These are phyloP conservation scores for Parazoanthus darwini DNA, from an alignment of 92 coral and sea anemone species.

Conservation along the genomic window DNA sequence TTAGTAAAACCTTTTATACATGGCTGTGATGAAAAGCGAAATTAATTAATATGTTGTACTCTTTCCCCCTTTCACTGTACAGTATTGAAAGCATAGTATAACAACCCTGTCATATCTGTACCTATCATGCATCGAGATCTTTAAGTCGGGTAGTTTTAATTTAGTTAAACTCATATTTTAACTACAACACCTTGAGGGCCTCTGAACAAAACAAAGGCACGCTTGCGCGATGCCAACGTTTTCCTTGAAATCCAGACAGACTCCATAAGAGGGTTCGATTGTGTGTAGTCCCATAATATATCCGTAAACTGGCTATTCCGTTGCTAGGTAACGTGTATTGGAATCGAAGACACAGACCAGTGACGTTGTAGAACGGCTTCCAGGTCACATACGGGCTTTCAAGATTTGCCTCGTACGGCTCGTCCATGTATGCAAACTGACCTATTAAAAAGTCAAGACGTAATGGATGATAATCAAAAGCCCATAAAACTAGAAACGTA, in stretches of 20 bases:
- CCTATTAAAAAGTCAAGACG: neutral
- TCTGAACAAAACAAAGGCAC: neutral
- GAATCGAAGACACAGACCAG: conserved; percentile 20
- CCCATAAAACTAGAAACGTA: too few species aligned
- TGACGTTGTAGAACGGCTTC: neutral
- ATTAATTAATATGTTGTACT: too few species aligned
- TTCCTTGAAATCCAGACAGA: conserved; percentile 13
- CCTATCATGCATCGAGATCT: too few species aligned
- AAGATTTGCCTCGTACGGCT: neutral
- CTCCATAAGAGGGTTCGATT: conserved; percentile 1
- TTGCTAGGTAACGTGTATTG: neutral
- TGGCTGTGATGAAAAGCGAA: too few species aligned
- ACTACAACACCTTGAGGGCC: neutral
- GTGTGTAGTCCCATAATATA: neutral
- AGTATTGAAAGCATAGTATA: too few species aligned
- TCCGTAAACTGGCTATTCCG: neutral
- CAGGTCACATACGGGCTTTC: conserved; percentile 17
- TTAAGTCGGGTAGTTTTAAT: too few species aligned
- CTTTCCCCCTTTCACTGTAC: too few species aligned
- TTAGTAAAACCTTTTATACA: too few species aligned
- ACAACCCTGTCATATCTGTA: too few species aligned
- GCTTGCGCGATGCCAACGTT: neutral
- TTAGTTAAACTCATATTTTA: neutral
- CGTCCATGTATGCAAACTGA: neutral
- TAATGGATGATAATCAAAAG: too few species aligned